These are phyloP conservation scores for Dynastes tityus DNA, from an alignment of 2,888 invertebrate species.

Conservation along the genomic window DNA sequence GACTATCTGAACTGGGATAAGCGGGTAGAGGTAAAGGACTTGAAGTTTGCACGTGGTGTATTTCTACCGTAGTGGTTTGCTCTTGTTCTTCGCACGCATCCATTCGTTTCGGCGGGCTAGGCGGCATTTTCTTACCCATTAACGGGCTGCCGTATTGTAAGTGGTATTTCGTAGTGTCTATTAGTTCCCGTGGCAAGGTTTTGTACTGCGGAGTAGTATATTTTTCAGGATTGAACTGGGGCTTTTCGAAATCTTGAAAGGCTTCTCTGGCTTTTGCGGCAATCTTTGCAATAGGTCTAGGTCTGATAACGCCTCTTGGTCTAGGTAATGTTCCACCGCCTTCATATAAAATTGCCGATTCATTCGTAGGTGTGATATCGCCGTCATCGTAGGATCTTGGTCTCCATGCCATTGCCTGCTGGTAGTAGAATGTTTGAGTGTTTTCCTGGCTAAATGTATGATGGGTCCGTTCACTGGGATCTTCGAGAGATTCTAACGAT, in stretches of 20 bases:
- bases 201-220: constrained; percentile 71
- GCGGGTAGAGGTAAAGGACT: constrained; percentile 77
- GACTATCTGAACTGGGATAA: constrained; percentile 78
- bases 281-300: constrained; percentile 87
- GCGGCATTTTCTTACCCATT: constrained; percentile 84
- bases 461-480: constrained; percentile 78
- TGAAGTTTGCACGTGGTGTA: constrained; percentile 71
- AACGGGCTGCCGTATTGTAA: constrained; percentile 75
- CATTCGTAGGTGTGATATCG: constrained; percentile 92
- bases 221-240: constrained; percentile 69
- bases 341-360: constrained; percentile 74
- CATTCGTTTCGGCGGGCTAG: constrained; percentile 84
- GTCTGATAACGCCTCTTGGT: constrained; percentile 85
- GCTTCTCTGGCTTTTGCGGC: constrained; percentile 73
- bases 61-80: constrained; percentile 70
- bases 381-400: constrained; percentile 89
- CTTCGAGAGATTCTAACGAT: constrained; percentile 88
- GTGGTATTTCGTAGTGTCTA: constrained; percentile 71
- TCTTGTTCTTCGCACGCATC: constrained; percentile 64
- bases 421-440: constrained; percentile 74
- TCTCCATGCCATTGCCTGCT: constrained; percentile 69
- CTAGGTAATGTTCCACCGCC: constrained; percentile 91
- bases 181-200: constrained; percentile 72
- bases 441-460: constrained; percentile 77
- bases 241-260: constrained; percentile 70